phyloP scores from a whole-genome alignment of 2,888 invertebrate species.

The Zootermopsis nevadensis region DNA sequence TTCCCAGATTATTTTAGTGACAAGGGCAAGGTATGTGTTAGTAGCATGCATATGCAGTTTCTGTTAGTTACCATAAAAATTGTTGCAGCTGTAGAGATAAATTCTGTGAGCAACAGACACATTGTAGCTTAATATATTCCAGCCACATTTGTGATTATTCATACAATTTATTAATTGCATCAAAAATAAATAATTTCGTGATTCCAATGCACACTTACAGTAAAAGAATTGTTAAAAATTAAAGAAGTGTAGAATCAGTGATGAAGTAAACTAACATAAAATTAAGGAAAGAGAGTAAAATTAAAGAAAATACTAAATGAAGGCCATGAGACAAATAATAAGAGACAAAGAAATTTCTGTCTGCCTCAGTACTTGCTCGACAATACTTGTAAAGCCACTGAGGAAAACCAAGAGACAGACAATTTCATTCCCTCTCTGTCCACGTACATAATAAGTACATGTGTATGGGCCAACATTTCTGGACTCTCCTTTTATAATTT shows the following conservation, averaged over 20 bases:
- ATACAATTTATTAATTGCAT: background rate
- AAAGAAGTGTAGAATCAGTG: background rate
- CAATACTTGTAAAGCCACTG: no score
- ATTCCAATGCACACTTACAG: background rate
- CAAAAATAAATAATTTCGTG: background rate
- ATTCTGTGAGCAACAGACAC: background rate
- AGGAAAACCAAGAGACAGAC: no score
- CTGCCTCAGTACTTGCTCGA: no score
- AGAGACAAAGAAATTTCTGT: no score
- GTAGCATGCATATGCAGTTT: conserved; percentile 20
- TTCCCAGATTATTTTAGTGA: conserved; percentile 36
- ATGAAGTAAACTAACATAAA: background rate
- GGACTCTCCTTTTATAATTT: background rate
- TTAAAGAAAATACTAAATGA: no score
- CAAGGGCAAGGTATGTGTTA: conserved; percentile 29
- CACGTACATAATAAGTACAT: no score
- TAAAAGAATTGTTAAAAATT: background rate
- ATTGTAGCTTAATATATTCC: background rate
- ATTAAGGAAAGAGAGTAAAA: no score
- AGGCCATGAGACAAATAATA: no score
- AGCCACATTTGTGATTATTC: background rate
- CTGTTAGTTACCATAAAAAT: background rate
- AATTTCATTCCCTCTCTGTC: no score
- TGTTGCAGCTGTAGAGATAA: background rate
- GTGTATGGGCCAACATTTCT: no score